Conservation (phyloP, 2,797 vertebrate genomes). For the Eulemur mongoz region DNA sequence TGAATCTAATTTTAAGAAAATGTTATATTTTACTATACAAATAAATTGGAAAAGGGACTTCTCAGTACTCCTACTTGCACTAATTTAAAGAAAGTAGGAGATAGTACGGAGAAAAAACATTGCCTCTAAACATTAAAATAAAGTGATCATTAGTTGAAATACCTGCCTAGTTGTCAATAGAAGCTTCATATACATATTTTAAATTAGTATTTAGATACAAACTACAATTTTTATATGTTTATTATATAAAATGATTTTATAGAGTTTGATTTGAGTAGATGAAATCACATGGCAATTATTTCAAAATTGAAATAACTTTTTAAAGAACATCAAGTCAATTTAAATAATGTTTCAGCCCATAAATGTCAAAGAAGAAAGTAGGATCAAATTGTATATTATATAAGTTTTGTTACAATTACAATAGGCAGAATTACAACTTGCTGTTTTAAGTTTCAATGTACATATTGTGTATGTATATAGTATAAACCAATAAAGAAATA, state of each 20-base stretch:
- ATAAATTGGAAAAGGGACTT: background rate
- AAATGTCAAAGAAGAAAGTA: background rate
- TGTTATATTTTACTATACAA: background rate
- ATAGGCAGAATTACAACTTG: background rate
- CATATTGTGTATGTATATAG: background rate
- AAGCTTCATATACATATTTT: background rate
- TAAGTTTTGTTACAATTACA: background rate
- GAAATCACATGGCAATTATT: background rate
- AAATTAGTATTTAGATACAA: background rate
- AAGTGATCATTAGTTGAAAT: background rate
- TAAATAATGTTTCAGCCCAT: background rate
- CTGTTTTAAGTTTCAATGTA: background rate
- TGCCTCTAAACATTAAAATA: background rate
- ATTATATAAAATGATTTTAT: background rate
- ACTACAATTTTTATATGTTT: background rate
- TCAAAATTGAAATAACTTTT: background rate
- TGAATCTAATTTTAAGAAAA: background rate
- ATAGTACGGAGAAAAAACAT: background rate
- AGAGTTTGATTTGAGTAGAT: background rate
- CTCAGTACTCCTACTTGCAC: background rate
- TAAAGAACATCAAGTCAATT: background rate
- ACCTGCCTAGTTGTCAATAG: background rate
- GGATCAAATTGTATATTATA: background rate
- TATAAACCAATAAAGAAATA: background rate
- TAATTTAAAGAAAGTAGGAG: background rate